Evolutionary conservation across 2,113 vertebrate species (phyloP).

Genomic region (Cettia cetti): DNA sequence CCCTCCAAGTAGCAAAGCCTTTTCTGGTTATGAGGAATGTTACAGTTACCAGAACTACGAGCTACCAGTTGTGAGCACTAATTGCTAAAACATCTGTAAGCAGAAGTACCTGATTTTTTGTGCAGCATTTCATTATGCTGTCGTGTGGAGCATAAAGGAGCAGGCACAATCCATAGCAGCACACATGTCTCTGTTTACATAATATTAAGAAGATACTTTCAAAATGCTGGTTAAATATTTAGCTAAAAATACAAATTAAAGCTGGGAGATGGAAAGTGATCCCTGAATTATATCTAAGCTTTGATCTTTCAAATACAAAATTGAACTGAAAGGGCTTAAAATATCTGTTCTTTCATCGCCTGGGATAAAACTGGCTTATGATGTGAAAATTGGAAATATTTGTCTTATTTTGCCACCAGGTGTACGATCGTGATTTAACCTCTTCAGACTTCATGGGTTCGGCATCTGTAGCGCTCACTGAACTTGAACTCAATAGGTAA

Average conservation of each 20-base stretch:
- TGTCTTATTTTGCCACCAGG: constrained; percentile 70
- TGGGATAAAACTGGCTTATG: neutral
- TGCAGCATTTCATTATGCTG: constrained; percentile 6
- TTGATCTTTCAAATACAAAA: constrained; percentile 20
- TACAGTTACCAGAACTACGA: constrained; percentile 47
- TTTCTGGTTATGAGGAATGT: constrained; percentile 57
- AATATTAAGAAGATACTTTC: constrained; percentile 49
- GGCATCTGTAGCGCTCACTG: constrained; percentile 70
- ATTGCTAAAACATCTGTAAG: constrained; percentile 69
- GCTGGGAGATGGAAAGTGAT: neutral
- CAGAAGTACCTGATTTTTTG: constrained; percentile 51
- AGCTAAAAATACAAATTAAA: constrained; percentile 47
- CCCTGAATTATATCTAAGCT: constrained; percentile 24
- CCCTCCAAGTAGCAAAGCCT: constrained; percentile 40
- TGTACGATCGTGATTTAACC: constrained; percentile 92
- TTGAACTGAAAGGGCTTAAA: constrained; percentile 16
- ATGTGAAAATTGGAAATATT: neutral
- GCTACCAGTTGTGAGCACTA: constrained; percentile 56
- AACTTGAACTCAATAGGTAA: constrained; percentile 89
- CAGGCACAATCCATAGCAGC: neutral
- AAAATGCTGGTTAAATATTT: constrained; percentile 62
- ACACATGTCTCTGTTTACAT: constrained; percentile 53
- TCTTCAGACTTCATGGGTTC: constrained; percentile 95
- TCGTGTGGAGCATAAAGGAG: neutral
- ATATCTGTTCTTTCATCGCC: neutral